These are phyloP conservation scores for Lasioglossum oenotherae DNA, from an alignment of 2,888 invertebrate species.

Conservation along the genomic window DNA sequence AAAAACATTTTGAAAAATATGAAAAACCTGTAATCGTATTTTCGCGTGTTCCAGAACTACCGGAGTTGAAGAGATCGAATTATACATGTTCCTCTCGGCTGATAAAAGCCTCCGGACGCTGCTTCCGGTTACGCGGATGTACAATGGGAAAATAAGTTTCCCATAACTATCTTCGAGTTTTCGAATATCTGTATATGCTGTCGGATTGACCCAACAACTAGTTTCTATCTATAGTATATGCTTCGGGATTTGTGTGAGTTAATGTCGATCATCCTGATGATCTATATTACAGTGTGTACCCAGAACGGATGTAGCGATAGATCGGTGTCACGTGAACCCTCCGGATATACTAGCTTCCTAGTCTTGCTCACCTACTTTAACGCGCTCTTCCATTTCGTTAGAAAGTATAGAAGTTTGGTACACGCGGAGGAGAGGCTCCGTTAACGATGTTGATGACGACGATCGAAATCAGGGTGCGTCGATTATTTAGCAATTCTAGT, in stretches of 20 bases:
- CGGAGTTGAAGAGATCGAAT: not conserved
- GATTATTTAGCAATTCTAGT: not conserved
- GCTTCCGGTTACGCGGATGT: not conserved
- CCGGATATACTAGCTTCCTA: slow-evolving; percentile 84
- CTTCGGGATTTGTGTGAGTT: slow-evolving; percentile 58
- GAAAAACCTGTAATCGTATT: not conserved
- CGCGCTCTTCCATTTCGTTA: slow-evolving; percentile 69
- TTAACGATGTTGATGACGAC: not conserved
- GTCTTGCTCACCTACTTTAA: slow-evolving; percentile 82
- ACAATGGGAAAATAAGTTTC: not conserved
- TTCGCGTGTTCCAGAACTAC: not conserved
- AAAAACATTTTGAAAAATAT: not conserved
- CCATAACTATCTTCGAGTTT: not conserved
- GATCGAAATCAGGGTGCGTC: not conserved
- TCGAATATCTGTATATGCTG: not conserved
- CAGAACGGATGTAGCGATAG: slow-evolving; percentile 82
- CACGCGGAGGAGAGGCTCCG: not conserved
- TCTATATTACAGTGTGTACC: slow-evolving; percentile 72
- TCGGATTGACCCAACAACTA: slow-evolving; percentile 7
- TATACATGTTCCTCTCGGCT: no score
- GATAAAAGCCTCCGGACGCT: not conserved
- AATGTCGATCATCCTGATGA: slow-evolving; percentile 67
- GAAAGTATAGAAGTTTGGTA: slow-evolving; percentile 60
- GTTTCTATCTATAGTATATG: slow-evolving; percentile 38
- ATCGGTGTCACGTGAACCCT: slow-evolving; percentile 84